Evolutionary conservation across 1,140 invertebrate genomes (phyloP).

Genomic region (Battus philenor): DNA sequence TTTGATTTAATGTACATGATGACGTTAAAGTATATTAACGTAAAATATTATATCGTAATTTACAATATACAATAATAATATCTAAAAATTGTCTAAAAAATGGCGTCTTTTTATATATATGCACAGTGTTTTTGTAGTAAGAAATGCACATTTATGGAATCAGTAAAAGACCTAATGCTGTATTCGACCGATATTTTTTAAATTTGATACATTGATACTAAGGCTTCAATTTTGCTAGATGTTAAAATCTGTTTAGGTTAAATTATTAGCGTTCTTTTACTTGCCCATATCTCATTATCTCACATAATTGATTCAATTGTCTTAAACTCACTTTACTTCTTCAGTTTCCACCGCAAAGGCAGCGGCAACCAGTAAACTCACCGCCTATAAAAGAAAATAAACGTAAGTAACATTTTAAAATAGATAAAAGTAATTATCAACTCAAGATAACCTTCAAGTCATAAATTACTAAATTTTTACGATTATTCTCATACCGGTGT

Average conservation of each 20-base stretch:
- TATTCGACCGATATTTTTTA: no score
- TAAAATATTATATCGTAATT: background rate
- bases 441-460: no score
- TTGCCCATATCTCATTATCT: background rate
- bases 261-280: background rate
- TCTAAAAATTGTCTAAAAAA: background rate
- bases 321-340: conserved; percentile 21
- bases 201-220: background rate
- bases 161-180: no score
- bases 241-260: no score
- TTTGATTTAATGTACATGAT: no score
- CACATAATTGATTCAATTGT: background rate
- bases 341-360: conserved; percentile 37
- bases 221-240: no score
- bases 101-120: no score
- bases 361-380: conserved; percentile 38
- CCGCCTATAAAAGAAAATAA: conserved; percentile 35
- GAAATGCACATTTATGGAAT: background rate
- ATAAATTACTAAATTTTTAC: no score
- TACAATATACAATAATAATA: background rate
- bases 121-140: background rate
- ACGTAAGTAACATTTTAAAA: no score
- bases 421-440: no score
- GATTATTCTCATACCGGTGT: no score
- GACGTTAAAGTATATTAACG: background rate